Base-by-base conservation (phyloP, 2,113 vertebrate species). In the Ptilorrhoa leucosticta region DNA sequence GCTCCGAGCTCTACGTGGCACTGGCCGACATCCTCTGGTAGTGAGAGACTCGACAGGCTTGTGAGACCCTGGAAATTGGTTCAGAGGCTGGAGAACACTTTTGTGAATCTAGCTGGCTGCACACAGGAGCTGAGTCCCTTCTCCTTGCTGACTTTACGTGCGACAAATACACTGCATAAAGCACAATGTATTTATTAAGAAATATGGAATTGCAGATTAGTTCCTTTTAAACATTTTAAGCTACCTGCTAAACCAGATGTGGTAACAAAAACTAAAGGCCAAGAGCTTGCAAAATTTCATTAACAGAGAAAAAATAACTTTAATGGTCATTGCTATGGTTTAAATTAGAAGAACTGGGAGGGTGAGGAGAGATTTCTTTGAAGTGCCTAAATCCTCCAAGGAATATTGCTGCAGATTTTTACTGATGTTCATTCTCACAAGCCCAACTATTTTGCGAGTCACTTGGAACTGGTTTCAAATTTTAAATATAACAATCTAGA, bases 271-370 rank as follows among this genome's bases (percentile, higher is more conserved):
- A 42, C 44, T 93, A 57, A 90, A 95, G 71, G 68, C 58, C 78
- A 94, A 58, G 94, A 94, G 79, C 81, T 75, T 80, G 30, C 11
- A 85, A 85, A 82, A 84, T 35, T 78, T 72, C 56, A 83, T 63
- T 71, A 61, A 69, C 27, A 77, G 48, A 87, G 64, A 69, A 95
- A 95, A 94, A 95, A 40, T 71, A 84, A 86, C 87, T 94, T 91
- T 58, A 89, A 64, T 64, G 44, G 88, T 54, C 65, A 92, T 45
- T 76, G 15, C 30, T 73, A 28, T 68, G 70, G 83, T 68, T 94
- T 96, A 93, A 95, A 95, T 87, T 71, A 94, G 64, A 84, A 72
- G 31, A 91, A 72, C 2, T 35, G 35, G 12, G 45, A 81, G 37
- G 24, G 5, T 44, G 30, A 33, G 17, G 27, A 90, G 42, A 75